Evolutionary conservation across 2,113 vertebrate species (phyloP).

Genomic region (Platichthys stellatus): DNA sequence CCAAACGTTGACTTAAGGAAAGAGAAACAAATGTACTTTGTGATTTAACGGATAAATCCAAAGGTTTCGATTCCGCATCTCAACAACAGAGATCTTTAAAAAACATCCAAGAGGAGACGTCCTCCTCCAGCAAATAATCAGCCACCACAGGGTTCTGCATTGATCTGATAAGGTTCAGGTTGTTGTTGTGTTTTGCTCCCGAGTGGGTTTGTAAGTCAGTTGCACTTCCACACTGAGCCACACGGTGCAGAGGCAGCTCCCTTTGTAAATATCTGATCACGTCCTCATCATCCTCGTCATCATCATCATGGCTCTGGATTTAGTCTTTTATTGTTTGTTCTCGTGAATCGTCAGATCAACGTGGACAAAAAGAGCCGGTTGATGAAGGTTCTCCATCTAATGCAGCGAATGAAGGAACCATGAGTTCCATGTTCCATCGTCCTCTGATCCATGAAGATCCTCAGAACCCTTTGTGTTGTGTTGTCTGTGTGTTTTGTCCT

Average conservation of each 20-base stretch:
- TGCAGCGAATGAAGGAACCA: not conserved
- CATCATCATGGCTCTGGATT: too few relatives aligned
- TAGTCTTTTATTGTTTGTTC: too few relatives aligned
- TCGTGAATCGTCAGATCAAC: too few relatives aligned
- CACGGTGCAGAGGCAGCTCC: too few relatives aligned
- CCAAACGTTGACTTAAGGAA: constrained; percentile 16
- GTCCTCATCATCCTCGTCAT: too few relatives aligned
- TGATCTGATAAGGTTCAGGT: too few relatives aligned
- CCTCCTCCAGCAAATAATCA: not conserved
- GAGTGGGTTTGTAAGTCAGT: too few relatives aligned
- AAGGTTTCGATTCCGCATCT: not conserved
- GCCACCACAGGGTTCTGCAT: too few relatives aligned
- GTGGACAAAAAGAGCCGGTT: not conserved
- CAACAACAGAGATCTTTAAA: constrained; percentile 13
- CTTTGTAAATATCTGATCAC: too few relatives aligned
- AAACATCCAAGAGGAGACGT: constrained; percentile 8
- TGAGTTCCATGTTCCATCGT: not conserved
- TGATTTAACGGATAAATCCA: constrained; percentile 27
- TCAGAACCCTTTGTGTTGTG: not conserved
- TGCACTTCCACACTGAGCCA: too few relatives aligned
- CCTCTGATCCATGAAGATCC: not conserved
- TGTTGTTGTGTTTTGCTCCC: too few relatives aligned
- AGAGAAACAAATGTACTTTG: not conserved
- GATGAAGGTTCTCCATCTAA: too few relatives aligned
- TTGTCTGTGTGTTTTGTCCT: not conserved